Evolutionary conservation across 1,140 invertebrate genomes (phyloP).

Genomic region (Bombus pyrosoma): DNA sequence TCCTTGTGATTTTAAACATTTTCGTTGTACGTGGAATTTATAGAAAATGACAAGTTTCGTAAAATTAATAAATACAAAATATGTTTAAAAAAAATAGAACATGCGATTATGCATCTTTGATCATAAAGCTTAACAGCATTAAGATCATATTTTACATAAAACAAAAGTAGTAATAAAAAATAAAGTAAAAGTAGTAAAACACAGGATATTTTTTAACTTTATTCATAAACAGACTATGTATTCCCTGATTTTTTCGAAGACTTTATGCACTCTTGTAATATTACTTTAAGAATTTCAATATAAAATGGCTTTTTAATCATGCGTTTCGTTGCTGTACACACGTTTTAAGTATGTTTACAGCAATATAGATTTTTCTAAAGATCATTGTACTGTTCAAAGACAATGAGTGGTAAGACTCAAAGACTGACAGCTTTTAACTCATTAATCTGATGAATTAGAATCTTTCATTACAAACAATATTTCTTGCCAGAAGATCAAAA

Average conservation of each 20-base stretch:
- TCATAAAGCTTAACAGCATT: background rate
- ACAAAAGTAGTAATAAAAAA: no score
- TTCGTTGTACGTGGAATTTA: constrained; percentile 23
- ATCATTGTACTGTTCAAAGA: constrained; percentile 48
- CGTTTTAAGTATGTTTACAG: constrained; percentile 34
- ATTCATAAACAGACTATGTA: constrained; percentile 21
- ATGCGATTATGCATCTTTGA: background rate
- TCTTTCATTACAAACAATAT: constrained; percentile 38
- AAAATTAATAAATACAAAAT: constrained; percentile 26
- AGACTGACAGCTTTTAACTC: constrained; percentile 51
- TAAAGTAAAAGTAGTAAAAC: constrained; percentile 20
- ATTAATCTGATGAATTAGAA: constrained; percentile 37
- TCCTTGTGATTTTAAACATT: constrained; percentile 7
- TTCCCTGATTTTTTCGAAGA: constrained; percentile 41
- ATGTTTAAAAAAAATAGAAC: constrained; percentile 16
- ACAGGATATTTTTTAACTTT: constrained; percentile 17
- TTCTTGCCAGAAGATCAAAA: constrained; percentile 34
- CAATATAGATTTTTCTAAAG: constrained; percentile 37
- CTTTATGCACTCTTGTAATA: constrained; percentile 21
- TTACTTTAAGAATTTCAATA: constrained; percentile 49
- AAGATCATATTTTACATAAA: constrained; percentile 11
- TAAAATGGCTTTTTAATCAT: constrained; percentile 49
- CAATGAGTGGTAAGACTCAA: constrained; percentile 51
- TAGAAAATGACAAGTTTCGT: background rate
- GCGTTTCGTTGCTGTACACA: constrained; percentile 2